Evolutionary conservation across 2,797 vertebrate genomes (phyloP).

Genomic region (Paramormyrops hopkinsi): DNA sequence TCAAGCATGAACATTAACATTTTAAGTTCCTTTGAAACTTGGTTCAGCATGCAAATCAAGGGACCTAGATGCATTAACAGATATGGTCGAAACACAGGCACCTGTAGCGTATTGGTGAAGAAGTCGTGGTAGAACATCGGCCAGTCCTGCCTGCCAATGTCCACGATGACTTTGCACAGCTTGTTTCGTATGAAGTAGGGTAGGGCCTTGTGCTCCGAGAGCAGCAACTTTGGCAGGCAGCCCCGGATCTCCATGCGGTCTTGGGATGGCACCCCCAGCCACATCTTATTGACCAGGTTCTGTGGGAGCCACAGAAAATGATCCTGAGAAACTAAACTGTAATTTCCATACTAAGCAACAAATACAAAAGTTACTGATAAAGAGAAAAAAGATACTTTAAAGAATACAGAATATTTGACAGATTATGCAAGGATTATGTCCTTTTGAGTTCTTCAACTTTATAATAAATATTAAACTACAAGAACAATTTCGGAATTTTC

Average conservation of each 20-base stretch:
- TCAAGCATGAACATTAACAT: background rate
- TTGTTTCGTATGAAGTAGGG: constrained; percentile 98
- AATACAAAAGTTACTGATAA: background rate
- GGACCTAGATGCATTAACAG: background rate
- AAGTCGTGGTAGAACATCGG: constrained; percentile 99
- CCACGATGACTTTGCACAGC: constrained; percentile 96
- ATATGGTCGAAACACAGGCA: constrained; percentile 35
- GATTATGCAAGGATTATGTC: background rate
- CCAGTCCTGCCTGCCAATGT: constrained; percentile 97
- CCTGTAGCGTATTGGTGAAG: constrained; percentile 96
- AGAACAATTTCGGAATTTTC: background rate
- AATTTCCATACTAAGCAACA: background rate
- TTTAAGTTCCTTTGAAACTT: background rate
- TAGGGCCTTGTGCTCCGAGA: constrained; percentile 88
- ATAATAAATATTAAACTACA: background rate
- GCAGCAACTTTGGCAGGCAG: constrained; percentile 90
- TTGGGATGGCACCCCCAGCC: constrained; percentile 89
- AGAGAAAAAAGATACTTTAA: background rate
- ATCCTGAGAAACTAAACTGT: background rate
- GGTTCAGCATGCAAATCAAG: background rate
- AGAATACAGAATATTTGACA: background rate
- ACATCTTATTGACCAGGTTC: constrained; percentile 99
- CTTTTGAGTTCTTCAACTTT: background rate
- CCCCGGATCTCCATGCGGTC: constrained; percentile 97
- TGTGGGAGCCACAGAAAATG: constrained; percentile 37